Evolutionary conservation across 2,888 invertebrate species (phyloP).

Genomic region (Lathronympha strigana): DNA sequence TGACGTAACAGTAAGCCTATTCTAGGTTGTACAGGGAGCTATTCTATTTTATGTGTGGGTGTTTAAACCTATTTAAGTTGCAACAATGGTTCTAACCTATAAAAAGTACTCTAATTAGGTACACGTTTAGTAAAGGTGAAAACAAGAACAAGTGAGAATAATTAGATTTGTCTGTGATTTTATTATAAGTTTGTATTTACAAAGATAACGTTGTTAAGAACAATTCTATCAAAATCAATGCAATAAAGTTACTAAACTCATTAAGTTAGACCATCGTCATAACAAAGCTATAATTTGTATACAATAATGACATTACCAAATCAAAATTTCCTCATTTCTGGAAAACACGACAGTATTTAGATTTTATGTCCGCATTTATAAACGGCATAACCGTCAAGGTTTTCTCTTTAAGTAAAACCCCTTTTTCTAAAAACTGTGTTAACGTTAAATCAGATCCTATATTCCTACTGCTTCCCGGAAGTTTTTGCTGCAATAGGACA

Average conservation of each 20-base stretch:
- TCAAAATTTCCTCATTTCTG: slow-evolving; percentile 24
- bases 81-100: no score
- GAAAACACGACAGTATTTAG: slow-evolving; percentile 30
- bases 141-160: no score
- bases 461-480: neutral
- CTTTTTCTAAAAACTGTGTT: neutral
- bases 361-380: slow-evolving; percentile 12
- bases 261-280: neutral
- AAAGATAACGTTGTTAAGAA: neutral
- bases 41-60: no score
- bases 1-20: no score
- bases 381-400: neutral
- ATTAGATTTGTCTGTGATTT: neutral
- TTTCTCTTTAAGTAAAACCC: neutral
- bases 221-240: neutral
- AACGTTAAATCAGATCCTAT: neutral
- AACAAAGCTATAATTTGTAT: slow-evolving; percentile 22
- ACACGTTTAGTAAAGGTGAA: no score
- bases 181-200: neutral
- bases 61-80: no score
- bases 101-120: no score
- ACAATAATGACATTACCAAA: slow-evolving; percentile 19
- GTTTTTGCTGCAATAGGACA: neutral
- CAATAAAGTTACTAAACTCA: neutral
- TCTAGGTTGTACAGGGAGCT: no score